These are phyloP conservation scores for Stenodema calcarata DNA, from an alignment of 2,888 invertebrate species.

Conservation along the genomic window DNA sequence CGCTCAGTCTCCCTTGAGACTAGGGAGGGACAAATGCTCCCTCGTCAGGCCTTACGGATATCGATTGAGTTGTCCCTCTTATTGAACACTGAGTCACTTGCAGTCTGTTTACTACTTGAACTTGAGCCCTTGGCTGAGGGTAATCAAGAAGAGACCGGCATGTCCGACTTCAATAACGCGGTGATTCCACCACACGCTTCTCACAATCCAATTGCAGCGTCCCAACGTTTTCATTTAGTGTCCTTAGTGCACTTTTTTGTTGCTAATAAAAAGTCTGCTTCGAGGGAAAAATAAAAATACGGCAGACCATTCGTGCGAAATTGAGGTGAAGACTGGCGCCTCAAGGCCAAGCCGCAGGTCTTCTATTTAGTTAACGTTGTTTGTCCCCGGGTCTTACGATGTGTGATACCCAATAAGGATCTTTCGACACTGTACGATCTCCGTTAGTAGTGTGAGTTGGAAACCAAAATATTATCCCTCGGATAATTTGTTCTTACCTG, in stretches of 20 bases:
- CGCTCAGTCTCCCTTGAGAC: background rate
- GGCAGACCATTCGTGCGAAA: no score
- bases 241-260: background rate
- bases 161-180: background rate
- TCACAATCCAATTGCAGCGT: background rate
- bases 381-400: no score
- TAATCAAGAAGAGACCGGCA: background rate
- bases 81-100: background rate
- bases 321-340: no score
- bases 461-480: no score
- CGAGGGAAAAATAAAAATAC: no score
- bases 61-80: conserved; percentile 10
- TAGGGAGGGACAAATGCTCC: background rate
- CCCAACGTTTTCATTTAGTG: background rate
- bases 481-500: no score
- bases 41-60: background rate
- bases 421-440: no score
- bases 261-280: no score
- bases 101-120: background rate
- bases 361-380: no score
- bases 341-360: no score
- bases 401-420: no score
- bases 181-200: background rate
- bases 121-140: background rate
- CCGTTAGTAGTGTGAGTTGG: no score